These are phyloP conservation scores for Eristalinus aeneus DNA, from an alignment of 2,888 invertebrate species.

Conservation along the genomic window DNA sequence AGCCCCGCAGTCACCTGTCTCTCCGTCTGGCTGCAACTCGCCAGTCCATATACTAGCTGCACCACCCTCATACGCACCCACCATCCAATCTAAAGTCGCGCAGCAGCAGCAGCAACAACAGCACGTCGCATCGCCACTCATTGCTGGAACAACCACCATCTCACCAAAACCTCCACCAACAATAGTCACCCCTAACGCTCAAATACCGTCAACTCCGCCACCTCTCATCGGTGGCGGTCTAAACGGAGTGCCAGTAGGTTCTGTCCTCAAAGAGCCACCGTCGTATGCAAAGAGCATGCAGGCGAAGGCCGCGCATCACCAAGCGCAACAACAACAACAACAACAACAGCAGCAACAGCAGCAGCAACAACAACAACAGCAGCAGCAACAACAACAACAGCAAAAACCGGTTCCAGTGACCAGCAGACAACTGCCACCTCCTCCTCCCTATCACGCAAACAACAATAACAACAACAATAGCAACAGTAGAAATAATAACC, in stretches of 20 bases:
- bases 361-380: slow-evolving; percentile 73
- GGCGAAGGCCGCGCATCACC: slow-evolving; percentile 82
- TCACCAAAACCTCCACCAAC: slow-evolving; percentile 81
- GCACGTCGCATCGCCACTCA: slow-evolving; percentile 82
- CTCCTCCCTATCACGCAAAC: slow-evolving; percentile 84
- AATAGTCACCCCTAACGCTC: slow-evolving; percentile 40
- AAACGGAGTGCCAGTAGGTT: slow-evolving; percentile 75
- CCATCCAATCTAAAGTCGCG: slow-evolving; percentile 83
- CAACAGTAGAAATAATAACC: slow-evolving; percentile 69
- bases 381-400: slow-evolving; percentile 71
- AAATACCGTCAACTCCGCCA: slow-evolving; percentile 82
- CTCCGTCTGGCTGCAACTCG: slow-evolving; percentile 81
- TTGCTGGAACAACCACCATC: slow-evolving; percentile 78
- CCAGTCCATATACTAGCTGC: slow-evolving; percentile 82
- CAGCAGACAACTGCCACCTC: slow-evolving; percentile 84
- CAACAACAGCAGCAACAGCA: slow-evolving; percentile 72
- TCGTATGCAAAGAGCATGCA: slow-evolving; percentile 96
- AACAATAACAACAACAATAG: slow-evolving; percentile 65
- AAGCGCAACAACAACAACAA: slow-evolving; percentile 75
- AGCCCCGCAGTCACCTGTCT: slow-evolving; percentile 91
- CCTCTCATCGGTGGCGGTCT: slow-evolving; percentile 82
- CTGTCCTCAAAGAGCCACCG: slow-evolving; percentile 86
- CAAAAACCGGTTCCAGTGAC: slow-evolving; percentile 60
- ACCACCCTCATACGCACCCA: slow-evolving; percentile 91
- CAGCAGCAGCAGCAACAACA: slow-evolving; percentile 77